Evolutionary conservation across 2,888 invertebrate species (phyloP), one percentile per base, ranked within the genome.

Genomic region (Calameuta idolon): DNA sequence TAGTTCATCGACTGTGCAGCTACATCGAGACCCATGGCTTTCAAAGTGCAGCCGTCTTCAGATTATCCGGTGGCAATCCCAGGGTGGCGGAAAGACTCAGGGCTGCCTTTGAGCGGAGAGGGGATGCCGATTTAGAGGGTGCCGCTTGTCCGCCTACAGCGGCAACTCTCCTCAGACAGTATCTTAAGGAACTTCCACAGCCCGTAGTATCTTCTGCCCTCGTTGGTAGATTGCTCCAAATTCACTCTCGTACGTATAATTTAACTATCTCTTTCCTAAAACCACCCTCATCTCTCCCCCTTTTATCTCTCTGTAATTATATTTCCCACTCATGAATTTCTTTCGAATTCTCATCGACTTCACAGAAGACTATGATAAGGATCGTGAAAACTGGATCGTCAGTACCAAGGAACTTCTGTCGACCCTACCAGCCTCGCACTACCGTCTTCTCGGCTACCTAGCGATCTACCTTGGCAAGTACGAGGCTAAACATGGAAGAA

Each of bases 161-260:
- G 11, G 94, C 94, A 2, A 92, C 93, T 4, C 88, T 94, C 73
- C 92, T 94, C 69, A 92, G 94, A 80, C 91, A 93, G 77, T 94
- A 93, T 87, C 90, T 94, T 55, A 90, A 94, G 82, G 94, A 94
- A 85, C 87, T 94, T 76, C 93, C 93, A 12, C 91, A 92, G 81
- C 92, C 93, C 33, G 90, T 94, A 69, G 92, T 94, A 74, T 92
- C 89, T 37, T 86, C 93, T 23, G 86, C 92, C 73, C 92, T 93
- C 55, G 90, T 92, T 76, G 92, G 91, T 71, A 92, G 86, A 79
- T 84, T 91, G 4, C 80, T 91, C 69, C 84, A 87, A 40, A 77
- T 89, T 81, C 91, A 91, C 79, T 82, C 87, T 69, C 88, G 91
- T 91, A 55, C 89, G 91, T 85, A 74, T 75, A 30, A 71, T 71